Evolutionary conservation across 2,113 vertebrate genomes (phyloP).

Genomic region (Protobothrops flavoviridis): DNA sequence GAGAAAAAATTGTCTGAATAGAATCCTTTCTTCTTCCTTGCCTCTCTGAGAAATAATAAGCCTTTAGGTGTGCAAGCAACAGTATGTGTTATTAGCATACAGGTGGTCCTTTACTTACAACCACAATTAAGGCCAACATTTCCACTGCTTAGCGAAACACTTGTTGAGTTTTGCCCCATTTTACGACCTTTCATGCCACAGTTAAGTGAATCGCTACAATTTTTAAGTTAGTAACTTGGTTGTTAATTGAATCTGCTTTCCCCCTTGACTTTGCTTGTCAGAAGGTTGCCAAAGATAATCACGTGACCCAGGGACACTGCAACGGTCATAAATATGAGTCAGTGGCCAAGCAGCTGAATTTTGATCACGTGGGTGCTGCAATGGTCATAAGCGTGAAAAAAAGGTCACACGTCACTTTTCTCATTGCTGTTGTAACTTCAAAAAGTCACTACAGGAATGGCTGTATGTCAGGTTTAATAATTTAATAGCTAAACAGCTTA

Average conservation of each 20-base stretch:
- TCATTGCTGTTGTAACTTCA: neutral
- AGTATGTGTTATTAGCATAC: neutral
- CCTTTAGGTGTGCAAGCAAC: neutral
- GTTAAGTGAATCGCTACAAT: neutral
- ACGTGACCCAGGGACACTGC: neutral
- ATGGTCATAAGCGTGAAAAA: neutral
- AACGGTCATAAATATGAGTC: neutral
- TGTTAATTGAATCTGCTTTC: neutral
- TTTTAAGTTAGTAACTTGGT: neutral
- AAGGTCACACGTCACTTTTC: neutral
- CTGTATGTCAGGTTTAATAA: neutral
- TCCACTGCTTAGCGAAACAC: neutral
- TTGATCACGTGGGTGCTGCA: neutral
- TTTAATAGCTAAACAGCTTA: no score
- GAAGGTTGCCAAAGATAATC: neutral
- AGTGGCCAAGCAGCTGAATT: neutral
- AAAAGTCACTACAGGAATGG: neutral
- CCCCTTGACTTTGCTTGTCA: neutral
- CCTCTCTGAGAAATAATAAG: neutral
- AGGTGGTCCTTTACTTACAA: neutral
- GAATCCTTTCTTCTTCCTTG: neutral
- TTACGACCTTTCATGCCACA: neutral
- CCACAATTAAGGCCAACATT: neutral
- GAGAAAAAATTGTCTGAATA: constrained; percentile 32
- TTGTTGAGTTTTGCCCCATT: neutral